Base-by-base conservation (phyloP, 2,797 vertebrate genomes). In the Paramormyrops hopkinsi region DNA sequence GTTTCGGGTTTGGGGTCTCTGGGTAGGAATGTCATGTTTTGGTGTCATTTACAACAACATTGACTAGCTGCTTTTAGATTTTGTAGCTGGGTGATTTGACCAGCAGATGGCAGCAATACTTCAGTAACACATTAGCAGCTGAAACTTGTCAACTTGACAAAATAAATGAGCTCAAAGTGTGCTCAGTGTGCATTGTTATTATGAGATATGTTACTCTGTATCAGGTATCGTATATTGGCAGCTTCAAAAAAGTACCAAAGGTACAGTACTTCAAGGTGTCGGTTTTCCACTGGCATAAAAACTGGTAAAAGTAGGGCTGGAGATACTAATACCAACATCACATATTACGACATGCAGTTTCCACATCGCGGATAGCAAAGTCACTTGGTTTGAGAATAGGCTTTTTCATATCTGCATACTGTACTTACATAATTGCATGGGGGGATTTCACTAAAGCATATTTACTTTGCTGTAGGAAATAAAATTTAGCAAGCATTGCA, bases 51-150 rank as follows among this genome's bases (percentile, higher is more conserved):
- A 19, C 41, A n/a, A 79, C 5, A 44, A 44, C 37, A n/a, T n/a
- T n/a, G 33, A 79, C 33, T 6, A 19, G n/a, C 37, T 11, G 17
- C 19, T 41, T 22, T 46, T 54, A 82, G 69, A 19, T 41, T 17
- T 54, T 48, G 37, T 41, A 33, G 1, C 79, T 84, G 76, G 33
- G 25, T 50, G 14, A 50, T 79, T n/a, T 5, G 51, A 25, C 88
- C 88, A 89, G 37, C 53, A 89, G 88, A 84, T 59, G 88, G 79
- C 76, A 83, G 19, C 76, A 62, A 2, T 19, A 88, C 51, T 33
- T 53, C 19, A 62, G 62, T 51, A 25, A 17, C 9, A n/a, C 69
- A 44, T 79, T 3, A 41, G 37, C 33, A 41, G 14, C 17, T 6
- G 12, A 76, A 37, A 41, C 33, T 54, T 37, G 12, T 37, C 12